phyloP scores from a whole-genome alignment of 2,797 vertebrate species.

The Myripristis murdjan region DNA sequence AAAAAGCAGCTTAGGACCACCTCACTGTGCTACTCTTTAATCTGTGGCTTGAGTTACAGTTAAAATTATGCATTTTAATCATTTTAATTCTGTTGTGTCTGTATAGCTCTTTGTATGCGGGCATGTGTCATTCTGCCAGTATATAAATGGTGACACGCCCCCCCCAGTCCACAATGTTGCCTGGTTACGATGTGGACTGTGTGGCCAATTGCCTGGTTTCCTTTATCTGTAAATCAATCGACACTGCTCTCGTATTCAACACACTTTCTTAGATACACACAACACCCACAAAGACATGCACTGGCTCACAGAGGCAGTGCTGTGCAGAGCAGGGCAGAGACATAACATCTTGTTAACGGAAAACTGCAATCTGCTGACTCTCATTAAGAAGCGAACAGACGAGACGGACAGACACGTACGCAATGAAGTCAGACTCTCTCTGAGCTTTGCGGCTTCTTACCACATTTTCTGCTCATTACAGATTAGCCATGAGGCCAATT shows the following conservation, averaged over 20 bases:
- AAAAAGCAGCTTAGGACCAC: neutral
- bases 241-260: constrained; percentile 30
- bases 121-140: neutral
- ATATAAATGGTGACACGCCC: neutral
- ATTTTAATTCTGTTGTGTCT: too few relatives aligned
- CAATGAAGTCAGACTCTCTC: neutral
- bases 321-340: constrained; percentile 40
- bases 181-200: neutral
- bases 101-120: neutral
- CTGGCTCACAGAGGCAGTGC: constrained; percentile 51
- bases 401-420: neutral
- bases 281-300: neutral
- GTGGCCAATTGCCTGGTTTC: neutral
- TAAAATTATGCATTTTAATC: neutral
- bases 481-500: too few relatives aligned
- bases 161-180: neutral
- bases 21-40: too few relatives aligned
- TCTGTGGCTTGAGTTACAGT: too few relatives aligned
- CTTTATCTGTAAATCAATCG: constrained; percentile 13
- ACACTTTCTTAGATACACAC: neutral
- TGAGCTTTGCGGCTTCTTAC: too few relatives aligned
- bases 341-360: constrained; percentile 27
- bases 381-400: constrained; percentile 31
- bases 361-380: constrained; percentile 43
- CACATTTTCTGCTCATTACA: too few relatives aligned